Evolutionary conservation across 2,113 vertebrate genomes (phyloP), one percentile per base, ranked within the genome.

Genomic region (Todiramphus chloris): DNA sequence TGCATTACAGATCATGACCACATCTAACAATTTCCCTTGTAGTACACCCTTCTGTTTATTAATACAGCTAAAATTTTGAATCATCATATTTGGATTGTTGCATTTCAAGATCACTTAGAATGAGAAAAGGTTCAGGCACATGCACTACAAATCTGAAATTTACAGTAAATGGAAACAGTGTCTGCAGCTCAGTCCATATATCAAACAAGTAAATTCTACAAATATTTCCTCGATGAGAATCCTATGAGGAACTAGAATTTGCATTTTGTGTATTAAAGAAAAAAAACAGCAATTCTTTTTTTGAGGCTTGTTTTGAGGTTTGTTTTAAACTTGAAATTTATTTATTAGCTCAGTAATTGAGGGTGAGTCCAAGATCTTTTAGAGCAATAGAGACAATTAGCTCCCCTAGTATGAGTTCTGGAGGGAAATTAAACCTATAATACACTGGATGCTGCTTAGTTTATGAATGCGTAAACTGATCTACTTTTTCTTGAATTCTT

Each of bases 31-130:
- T 63, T 73, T 69, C 21, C 16, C 4, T 84, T 33, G 33, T 35
- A 72, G 37, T 12, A 72, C 51, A 58, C 12, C 2, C 24, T 62
- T 27, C 9, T 43, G 64, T 43, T 62, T 46, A 60, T 73, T 83
- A 89, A 64, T 55, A 79, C 51, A 78, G 60, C n/a, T 75, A 35
- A 79, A 44, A 3, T 43, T 81, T 23, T 77, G 79, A 84, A 51
- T 46, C 83, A 8, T 75, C 63, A 83, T 78, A 92, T 94, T 95
- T 96, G 48, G 64, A 90, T 89, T 89, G 30, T 66, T 93, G 30
- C 56, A 85, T 96, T 84, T 81, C 67, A 83, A 16, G 48, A 96
- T 50, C 56, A 72, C 28, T 10, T n/a, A 48, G n/a, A 48, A 19
- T 27, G 31, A 41, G 14, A 79, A 80, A 46, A 78, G 5, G 9